A percentile compares a stretch with the other conserved stretches of the same genome.
These are phyloP conservation scores for Drosophila mayri DNA, from an alignment of 1,140 invertebrate species.

Conservation along the genomic window DNA sequence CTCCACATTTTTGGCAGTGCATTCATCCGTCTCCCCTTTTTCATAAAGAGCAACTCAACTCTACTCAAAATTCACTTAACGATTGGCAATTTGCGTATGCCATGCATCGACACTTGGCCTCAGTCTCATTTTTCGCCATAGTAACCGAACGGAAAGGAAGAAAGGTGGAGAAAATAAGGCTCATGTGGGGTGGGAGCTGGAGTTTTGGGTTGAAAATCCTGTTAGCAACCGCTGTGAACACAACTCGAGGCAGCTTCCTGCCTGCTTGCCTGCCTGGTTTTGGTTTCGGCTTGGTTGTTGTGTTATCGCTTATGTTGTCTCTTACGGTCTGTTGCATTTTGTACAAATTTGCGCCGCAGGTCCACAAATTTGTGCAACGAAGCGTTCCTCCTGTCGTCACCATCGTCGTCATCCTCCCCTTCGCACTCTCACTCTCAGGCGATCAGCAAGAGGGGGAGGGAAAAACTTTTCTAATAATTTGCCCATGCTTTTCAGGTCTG, in stretches of 20 bases:
- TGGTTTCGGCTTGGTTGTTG: conserved; percentile 61
- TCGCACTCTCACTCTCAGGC: not conserved
- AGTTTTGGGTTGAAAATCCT: conserved; percentile 45
- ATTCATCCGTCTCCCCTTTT: not conserved
- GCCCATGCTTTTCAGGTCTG: conserved; percentile 11
- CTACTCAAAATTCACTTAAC: conserved; percentile 59
- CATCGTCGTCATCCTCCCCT: not conserved
- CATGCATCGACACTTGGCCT: conserved; percentile 68
- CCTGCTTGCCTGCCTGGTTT: conserved; percentile 14
- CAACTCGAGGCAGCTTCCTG: conserved; percentile 55
- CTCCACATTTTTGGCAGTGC: conserved; percentile 6
- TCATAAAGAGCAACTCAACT: not conserved
- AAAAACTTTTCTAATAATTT: conserved; percentile 63
- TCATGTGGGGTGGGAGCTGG: not conserved
- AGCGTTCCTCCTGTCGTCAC: conserved; percentile 18
- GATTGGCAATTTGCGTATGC: conserved; percentile 65
- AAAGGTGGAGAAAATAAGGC: conserved; percentile 11
- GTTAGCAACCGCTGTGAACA: conserved; percentile 75
- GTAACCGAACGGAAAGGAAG: conserved; percentile 17
- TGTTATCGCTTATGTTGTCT: conserved; percentile 83
- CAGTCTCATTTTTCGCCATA: conserved; percentile 39
- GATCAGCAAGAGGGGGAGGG: not conserved
- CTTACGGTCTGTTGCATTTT: conserved; percentile 83
- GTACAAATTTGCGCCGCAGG: conserved; percentile 67
- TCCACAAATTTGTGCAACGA: conserved; percentile 63